phyloP scores from a whole-genome alignment of 2,888 invertebrate genomes.

The Campaea margaritaria region DNA sequence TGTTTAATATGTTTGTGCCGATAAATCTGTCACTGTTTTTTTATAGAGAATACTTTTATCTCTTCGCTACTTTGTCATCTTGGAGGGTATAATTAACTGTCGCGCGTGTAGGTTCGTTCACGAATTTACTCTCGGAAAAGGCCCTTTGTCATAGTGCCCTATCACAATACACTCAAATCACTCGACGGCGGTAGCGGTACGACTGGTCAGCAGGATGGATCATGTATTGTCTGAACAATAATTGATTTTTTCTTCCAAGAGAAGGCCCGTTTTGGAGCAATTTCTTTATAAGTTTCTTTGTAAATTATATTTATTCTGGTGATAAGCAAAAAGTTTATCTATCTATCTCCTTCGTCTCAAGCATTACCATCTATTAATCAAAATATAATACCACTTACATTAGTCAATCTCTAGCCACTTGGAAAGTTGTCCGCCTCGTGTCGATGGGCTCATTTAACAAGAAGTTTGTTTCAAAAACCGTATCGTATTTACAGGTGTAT shows the following conservation, averaged over 20 bases:
- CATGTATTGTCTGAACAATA: too few species aligned
- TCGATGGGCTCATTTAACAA: conserved; percentile 9
- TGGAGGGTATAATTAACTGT: not conserved
- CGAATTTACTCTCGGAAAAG: too few species aligned
- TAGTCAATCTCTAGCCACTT: conserved; percentile 3
- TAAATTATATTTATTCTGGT: too few species aligned
- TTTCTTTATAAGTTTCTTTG: too few species aligned
- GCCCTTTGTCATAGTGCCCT: too few species aligned
- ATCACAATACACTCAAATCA: too few species aligned
- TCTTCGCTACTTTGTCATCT: not conserved
- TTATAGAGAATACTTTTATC: conserved; percentile 3
- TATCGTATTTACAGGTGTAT: conserved; percentile 43
- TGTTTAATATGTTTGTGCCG: conserved; percentile 26
- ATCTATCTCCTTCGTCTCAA: not conserved
- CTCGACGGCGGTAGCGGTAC: too few species aligned
- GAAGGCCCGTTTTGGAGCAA: too few species aligned
- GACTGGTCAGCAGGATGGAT: too few species aligned
- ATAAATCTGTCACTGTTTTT: conserved; percentile 21
- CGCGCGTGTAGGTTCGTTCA: not conserved
- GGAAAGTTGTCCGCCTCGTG: conserved; percentile 4
- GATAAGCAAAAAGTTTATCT: too few species aligned
- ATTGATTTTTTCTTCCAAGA: too few species aligned
- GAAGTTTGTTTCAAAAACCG: conserved; percentile 25
- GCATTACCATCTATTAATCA: not conserved
- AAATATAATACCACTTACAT: not conserved